Evolutionary conservation across 2,797 vertebrate genomes (phyloP).

Genomic region (Cyclopterus lumpus): DNA sequence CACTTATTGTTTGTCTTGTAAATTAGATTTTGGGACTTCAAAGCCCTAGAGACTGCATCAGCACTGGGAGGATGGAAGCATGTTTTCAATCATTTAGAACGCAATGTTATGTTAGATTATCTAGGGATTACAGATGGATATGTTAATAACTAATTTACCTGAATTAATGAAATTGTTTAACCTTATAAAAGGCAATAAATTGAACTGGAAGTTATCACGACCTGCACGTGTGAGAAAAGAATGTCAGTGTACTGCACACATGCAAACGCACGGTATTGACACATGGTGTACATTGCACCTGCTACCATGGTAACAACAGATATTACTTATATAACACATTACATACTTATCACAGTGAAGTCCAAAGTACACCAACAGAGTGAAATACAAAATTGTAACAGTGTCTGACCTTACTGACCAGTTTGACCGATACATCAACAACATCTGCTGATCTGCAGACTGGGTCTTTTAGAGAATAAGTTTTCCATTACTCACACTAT

Average conservation of each 20-base stretch:
- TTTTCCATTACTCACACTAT: background rate
- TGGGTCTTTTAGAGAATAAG: background rate
- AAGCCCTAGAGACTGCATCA: background rate
- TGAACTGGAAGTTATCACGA: background rate
- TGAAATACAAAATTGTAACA: background rate
- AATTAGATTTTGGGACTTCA: background rate
- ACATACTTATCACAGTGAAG: background rate
- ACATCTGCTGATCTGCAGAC: background rate
- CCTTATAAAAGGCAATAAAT: background rate
- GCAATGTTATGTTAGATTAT: background rate
- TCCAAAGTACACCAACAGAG: background rate
- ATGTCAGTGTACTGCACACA: constrained; percentile 2
- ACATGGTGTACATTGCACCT: background rate
- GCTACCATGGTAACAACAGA: constrained; percentile 9
- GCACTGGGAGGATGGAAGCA: too few relatives aligned
- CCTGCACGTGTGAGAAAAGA: background rate
- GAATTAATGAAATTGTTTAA: background rate
- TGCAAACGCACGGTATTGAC: background rate
- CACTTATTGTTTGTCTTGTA: background rate
- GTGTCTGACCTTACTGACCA: background rate
- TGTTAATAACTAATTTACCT: background rate
- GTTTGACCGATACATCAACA: constrained; percentile 6
- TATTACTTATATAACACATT: background rate
- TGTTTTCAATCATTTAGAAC: background rate
- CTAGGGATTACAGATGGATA: background rate